A percentile compares a stretch with the other conserved stretches of the same genome.
Evolutionary conservation across 2,888 invertebrate genomes (phyloP).

Genomic region (Cryptus armator): DNA sequence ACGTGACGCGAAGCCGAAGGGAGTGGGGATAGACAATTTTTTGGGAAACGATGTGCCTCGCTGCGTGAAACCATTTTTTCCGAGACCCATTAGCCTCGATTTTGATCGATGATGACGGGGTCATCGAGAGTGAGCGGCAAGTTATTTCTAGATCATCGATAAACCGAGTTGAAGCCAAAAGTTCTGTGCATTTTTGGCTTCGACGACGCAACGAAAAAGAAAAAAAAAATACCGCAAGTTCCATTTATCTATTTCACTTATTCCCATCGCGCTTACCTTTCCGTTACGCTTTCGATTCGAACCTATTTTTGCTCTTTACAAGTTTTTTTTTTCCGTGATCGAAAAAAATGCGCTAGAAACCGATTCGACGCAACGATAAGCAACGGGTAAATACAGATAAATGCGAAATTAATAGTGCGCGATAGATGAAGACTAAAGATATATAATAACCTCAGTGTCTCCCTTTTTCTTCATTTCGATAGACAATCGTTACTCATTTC

Average conservation of each 20-base stretch:
- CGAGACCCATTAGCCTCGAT: slow-evolving; percentile 59
- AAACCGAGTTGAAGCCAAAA: slow-evolving; percentile 29
- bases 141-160: slow-evolving; percentile 64
- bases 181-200: slow-evolving; percentile 12
- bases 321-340: slow-evolving; percentile 11
- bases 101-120: slow-evolving; percentile 66
- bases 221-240: slow-evolving; percentile 38
- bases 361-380: slow-evolving; percentile 25
- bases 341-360: slow-evolving; percentile 23
- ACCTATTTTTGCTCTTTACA: slow-evolving; percentile 30
- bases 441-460: not conserved
- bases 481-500: slow-evolving; percentile 5
- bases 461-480: not conserved
- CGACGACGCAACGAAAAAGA: not conserved
- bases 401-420: slow-evolving; percentile 49
- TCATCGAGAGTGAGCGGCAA: slow-evolving; percentile 47
- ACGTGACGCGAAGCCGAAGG: slow-evolving; percentile 14
- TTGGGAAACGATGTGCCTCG: slow-evolving; percentile 41
- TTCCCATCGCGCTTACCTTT: not conserved
- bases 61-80: slow-evolving; percentile 41
- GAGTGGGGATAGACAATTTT: slow-evolving; percentile 30
- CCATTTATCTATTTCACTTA: slow-evolving; percentile 39
- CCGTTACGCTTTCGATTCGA: slow-evolving; percentile 8
- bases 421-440: slow-evolving; percentile 36
- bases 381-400: slow-evolving; percentile 49